Evolutionary conservation across 2,888 invertebrate species (phyloP), one percentile per base, ranked within the genome.

Genomic region (Odontomyia ornata): DNA sequence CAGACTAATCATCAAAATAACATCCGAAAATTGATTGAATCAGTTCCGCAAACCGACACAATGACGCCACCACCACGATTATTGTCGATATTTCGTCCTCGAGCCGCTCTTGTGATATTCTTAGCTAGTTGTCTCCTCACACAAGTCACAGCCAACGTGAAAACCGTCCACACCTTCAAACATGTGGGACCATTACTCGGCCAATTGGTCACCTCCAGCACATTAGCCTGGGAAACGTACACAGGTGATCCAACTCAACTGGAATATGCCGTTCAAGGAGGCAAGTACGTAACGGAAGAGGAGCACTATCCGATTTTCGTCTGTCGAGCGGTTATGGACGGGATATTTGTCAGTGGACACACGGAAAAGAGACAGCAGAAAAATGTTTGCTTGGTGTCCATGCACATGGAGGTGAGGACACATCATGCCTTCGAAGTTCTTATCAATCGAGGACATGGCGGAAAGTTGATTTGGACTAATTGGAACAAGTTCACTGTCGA

Each of bases 161-260:
- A 85, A 80, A 81, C 84, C 13, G 86, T 85, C 56, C 81, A 81
- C 46, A 86, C 82, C 11, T 84, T 83, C 76, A 84, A 83, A 80
- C 83, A 84, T 71, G 72, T 88, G 83, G 83, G 84, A 7, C 83
- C 85, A 43, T 79, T 81, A 76, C 77, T 89, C 78, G 90, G 91
- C 79, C 94, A 94, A 85, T 88, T 92, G 76, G 88, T 93, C 75
- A 95, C 95, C 3, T 95, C 95, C 7, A 93, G 92, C 82, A 93
- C 94, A 0, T 88, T 95, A 73, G 90, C 90, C 83, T 95, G 95
- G 95, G 89, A 92, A 73, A 89, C 90, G 0, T 87, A 87, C 69
- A 82, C 83, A 0, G 87, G 84, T 79, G 87, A 88, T 80, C 84
- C 86, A 21, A 86, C 88, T 27, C 88, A 90, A 80, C 88, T 91